Percentiles rank a stretch among this genome's conserved stretches.
Evolutionary conservation across 2,797 vertebrate genomes (phyloP).

Genomic region (Diplodus puntazzo): DNA sequence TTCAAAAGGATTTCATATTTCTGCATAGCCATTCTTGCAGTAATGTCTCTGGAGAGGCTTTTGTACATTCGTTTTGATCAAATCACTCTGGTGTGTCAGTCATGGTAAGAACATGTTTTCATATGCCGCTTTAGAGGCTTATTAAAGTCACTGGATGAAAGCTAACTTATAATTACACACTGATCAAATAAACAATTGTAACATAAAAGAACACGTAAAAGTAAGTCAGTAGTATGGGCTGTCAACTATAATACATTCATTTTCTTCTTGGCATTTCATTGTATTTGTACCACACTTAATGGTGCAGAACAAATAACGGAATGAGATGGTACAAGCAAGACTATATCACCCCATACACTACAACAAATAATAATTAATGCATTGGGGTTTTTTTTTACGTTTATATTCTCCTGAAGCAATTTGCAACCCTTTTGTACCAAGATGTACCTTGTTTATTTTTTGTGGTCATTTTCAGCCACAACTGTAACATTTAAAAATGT

Average conservation of each 20-base stretch:
- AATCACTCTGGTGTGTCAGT: slow-evolving; percentile 16
- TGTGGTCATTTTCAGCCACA: no score
- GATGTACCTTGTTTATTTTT: no score
- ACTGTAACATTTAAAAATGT: no score
- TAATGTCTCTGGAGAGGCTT: slow-evolving; percentile 26
- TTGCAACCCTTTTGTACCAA: no score
- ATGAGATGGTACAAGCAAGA: neutral
- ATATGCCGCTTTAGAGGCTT: slow-evolving; percentile 5
- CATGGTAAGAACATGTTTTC: slow-evolving; percentile 1
- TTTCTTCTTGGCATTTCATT: slow-evolving; percentile 2
- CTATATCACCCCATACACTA: neutral
- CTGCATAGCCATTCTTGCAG: slow-evolving; percentile 37
- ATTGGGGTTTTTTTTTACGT: no score
- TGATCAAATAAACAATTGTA: neutral
- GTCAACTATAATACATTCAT: neutral
- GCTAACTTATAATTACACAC: neutral
- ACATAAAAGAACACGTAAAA: neutral
- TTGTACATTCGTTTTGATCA: slow-evolving; percentile 27
- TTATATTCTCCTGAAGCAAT: neutral
- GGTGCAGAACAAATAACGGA: neutral
- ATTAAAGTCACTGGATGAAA: no score
- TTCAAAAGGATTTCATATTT: slow-evolving; percentile 76
- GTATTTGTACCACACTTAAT: neutral
- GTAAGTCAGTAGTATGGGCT: neutral
- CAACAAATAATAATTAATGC: neutral